These are phyloP conservation scores for Heliconius ethilla DNA, from an alignment of 2,888 invertebrate species.

Conservation along the genomic window DNA sequence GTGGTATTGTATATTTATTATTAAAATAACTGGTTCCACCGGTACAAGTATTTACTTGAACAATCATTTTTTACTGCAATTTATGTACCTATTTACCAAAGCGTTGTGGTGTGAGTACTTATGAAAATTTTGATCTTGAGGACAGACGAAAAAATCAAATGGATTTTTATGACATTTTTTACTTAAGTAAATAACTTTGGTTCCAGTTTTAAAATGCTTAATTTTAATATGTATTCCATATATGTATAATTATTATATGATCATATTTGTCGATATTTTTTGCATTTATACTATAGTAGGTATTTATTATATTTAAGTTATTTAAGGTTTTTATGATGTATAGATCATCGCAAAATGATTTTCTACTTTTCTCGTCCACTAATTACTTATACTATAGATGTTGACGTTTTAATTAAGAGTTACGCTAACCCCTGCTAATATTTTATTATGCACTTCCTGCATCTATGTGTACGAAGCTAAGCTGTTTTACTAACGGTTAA, in stretches of 20 bases:
- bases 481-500: neutral
- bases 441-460: neutral
- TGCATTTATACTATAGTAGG: neutral
- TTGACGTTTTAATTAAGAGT: no score
- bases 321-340: no score
- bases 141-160: neutral
- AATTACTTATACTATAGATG: no score
- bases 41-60: neutral
- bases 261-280: neutral
- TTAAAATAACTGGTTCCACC: neutral
- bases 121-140: neutral
- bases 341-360: neutral
- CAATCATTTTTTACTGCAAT: neutral
- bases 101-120: neutral
- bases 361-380: neutral
- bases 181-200: neutral
- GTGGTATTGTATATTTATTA: slow-evolving; percentile 12
- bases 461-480: neutral
- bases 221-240: neutral
- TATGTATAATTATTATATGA: neutral
- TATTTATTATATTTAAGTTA: no score
- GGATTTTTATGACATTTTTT: neutral
- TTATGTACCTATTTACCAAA: neutral
- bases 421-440: neutral
- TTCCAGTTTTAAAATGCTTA: neutral